Evolutionary conservation across 2,888 invertebrate species (phyloP), one percentile per base, ranked within the genome.

Genomic region (Lamellibrachia columna): DNA sequence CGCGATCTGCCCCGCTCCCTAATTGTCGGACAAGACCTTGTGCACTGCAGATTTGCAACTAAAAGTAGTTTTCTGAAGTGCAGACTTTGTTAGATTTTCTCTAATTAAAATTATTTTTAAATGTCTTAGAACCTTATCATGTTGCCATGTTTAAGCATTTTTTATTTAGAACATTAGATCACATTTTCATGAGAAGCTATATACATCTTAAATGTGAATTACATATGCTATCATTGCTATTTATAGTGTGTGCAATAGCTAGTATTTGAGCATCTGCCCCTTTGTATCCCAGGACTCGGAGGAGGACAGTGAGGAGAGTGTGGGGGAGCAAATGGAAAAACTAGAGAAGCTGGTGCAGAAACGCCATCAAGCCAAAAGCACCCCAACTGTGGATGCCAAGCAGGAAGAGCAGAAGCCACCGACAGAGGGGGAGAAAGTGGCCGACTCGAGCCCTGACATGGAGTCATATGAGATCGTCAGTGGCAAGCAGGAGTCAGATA

Each of bases 401-500:
- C 75, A 75, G 75, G 75, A 55, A 55, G 55, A 75, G 75, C 75
- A 75, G 75, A 75, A 75, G n/a, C 75, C 75, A 22, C 6, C 75
- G n/a, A n/a, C 75, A 22, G 75, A 75, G 15, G 75, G 22, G 4
- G 75, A 75, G 75, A 75, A 75, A n/a, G 22, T 75, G 75, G 22
- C 75, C 3, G 75, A 15, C 75, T 75, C 22, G 22, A 75, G 75
- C 75, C 75, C 75, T 22, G 22, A 22, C 75, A 75, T 75, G 75
- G 75, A 75, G 75, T 75, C 75, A 15, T 75, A 22, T 75, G 75
- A 75, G 75, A 22, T 75, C 22, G 22, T 75, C n/a, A 75, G 22
- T 75, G 75, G 75, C 22, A 75, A 75, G 75, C 75, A 75, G 75
- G 75, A 75, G 75, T 75, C 75, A 75, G 75, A 75, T 11, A 75